Conservation (phyloP, 1,140 invertebrate genomes). For the Wiebesia pumilae region DNA sequence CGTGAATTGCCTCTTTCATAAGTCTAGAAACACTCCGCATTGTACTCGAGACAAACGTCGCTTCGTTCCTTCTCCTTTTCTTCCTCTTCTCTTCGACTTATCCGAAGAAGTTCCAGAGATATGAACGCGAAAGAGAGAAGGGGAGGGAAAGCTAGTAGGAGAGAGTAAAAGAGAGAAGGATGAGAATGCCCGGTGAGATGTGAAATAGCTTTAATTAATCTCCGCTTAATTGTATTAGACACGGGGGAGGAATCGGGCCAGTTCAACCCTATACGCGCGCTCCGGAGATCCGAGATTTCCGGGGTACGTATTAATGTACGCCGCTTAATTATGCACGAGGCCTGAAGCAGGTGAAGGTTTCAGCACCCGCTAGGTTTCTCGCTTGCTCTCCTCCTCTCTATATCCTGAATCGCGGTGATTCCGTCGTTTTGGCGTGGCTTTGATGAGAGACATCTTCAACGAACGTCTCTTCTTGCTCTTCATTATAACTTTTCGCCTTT, state of each 20-base stretch:
- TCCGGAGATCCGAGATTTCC: conserved; percentile 64
- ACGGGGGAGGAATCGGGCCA: conserved; percentile 58
- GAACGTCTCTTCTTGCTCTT: background rate
- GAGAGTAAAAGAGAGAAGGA: background rate
- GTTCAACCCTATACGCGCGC: conserved; percentile 36
- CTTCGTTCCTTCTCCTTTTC: background rate
- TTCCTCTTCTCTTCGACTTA: background rate
- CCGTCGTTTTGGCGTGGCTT: conserved; percentile 54
- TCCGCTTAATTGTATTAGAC: conserved; percentile 71
- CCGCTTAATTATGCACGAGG: conserved; percentile 68
- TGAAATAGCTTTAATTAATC: conserved; percentile 74
- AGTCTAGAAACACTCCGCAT: background rate
- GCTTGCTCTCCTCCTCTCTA: conserved; percentile 48
- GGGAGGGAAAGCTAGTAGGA: background rate
- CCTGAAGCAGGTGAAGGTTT: conserved; percentile 65
- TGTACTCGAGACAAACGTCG: background rate
- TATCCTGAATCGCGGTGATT: conserved; percentile 56
- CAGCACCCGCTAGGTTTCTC: conserved; percentile 33
- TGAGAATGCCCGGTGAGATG: conserved; percentile 63
- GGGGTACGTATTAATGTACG: conserved; percentile 72
- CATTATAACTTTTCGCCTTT: background rate
- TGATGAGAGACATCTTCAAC: conserved; percentile 6
- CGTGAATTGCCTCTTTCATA: background rate
- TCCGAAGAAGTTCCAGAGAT: background rate
- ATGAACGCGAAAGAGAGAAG: background rate